These are phyloP conservation scores for Drosophila infuscata DNA, from an alignment of 2,888 invertebrate genomes.

Conservation along the genomic window DNA sequence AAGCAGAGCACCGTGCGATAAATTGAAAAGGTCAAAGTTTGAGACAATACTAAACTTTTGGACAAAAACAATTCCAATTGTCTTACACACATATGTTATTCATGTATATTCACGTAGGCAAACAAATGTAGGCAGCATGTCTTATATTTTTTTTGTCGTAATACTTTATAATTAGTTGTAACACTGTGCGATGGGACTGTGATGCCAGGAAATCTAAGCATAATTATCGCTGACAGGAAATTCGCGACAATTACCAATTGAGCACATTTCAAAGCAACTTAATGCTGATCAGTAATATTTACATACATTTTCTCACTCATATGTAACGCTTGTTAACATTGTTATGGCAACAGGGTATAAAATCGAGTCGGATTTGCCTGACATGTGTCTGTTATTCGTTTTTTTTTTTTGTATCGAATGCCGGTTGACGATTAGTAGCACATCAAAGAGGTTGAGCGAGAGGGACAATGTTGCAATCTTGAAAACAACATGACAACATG, in stretches of 20 bases:
- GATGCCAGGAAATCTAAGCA: not conserved
- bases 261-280: not conserved
- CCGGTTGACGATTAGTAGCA: slow-evolving; percentile 8
- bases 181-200: not conserved
- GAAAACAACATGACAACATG: not conserved
- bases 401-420: slow-evolving; percentile 8
- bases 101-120: not conserved
- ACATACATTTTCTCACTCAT: not conserved
- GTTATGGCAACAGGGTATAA: slow-evolving; percentile 5
- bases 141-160: not conserved
- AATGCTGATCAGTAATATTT: slow-evolving; percentile 2
- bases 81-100: not conserved
- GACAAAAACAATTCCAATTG: not conserved
- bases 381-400: slow-evolving; percentile 10
- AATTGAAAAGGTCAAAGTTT: not conserved
- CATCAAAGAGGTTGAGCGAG: not conserved
- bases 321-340: not conserved
- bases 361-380: not conserved
- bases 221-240: not conserved
- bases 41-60: not conserved
- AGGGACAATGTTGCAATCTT: slow-evolving; percentile 11
- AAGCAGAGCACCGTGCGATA: slow-evolving; percentile 1
- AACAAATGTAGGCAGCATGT: not conserved
- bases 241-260: not conserved
- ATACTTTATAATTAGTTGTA: not conserved